A percentile compares a stretch with the other conserved stretches of the same genome.
These are phyloP conservation scores for Drepana arcuata DNA, from an alignment of 1,140 invertebrate genomes.

Conservation along the genomic window DNA sequence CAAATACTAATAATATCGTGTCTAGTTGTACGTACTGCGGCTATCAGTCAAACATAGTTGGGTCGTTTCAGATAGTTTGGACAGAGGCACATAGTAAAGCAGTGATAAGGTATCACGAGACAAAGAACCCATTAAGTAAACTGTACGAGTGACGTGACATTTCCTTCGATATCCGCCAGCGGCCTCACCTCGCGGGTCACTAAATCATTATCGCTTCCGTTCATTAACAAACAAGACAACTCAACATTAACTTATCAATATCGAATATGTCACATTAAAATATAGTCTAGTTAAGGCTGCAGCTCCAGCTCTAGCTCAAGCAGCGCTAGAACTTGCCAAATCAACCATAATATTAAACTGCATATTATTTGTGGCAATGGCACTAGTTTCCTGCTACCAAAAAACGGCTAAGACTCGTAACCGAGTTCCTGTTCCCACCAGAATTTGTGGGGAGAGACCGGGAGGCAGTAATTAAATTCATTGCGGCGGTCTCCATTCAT, in stretches of 20 bases:
- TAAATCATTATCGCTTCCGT: constrained; percentile 63
- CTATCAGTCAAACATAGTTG: constrained; percentile 11
- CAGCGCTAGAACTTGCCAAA: too few relatives aligned
- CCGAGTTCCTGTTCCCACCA: too few relatives aligned
- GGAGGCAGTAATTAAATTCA: constrained; percentile 15
- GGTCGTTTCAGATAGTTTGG: constrained; percentile 12
- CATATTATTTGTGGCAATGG: too few relatives aligned
- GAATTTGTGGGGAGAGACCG: too few relatives aligned
- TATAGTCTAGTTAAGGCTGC: too few relatives aligned
- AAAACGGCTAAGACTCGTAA: constrained; percentile 3
- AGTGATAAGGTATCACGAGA: constrained; percentile 61
- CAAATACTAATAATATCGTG: too few relatives aligned
- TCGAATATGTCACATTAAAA: too few relatives aligned
- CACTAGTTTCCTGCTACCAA: constrained; percentile 2
- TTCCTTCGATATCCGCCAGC: constrained; percentile 63
- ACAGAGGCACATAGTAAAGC: constrained; percentile 16
- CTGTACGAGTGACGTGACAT: constrained; percentile 54
- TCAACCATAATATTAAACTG: too few relatives aligned
- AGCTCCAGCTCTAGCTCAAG: too few relatives aligned
- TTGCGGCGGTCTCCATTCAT: constrained; percentile 24
- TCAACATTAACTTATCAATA: too few relatives aligned
- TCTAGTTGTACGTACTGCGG: too few relatives aligned
- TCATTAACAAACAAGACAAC: constrained; percentile 34
- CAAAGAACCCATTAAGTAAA: constrained; percentile 67
- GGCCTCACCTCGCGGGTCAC: constrained; percentile 62